Base-by-base conservation (phyloP, 53 echinoderm and acorn worm species). In the Holothuria scabra region DNA sequence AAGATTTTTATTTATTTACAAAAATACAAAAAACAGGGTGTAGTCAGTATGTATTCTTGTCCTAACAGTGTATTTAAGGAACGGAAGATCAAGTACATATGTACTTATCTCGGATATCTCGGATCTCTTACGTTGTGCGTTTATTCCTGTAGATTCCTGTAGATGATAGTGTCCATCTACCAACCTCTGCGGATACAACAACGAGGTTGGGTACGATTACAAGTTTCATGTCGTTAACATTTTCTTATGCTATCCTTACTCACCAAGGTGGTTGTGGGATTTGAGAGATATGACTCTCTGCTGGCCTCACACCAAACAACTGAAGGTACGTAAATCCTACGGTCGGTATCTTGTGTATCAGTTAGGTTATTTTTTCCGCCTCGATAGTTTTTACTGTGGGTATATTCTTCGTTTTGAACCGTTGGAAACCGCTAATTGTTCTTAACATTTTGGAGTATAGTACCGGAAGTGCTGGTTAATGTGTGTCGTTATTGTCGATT, bases 41-140 rank as follows among this genome's bases (percentile, higher is more conserved):
- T n/a, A n/a, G n/a, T n/a, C n/a, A n/a, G n/a, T n/a, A n/a, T n/a
- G n/a, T n/a, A 29, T 72, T 25, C 48, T 72, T 22, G 74, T 72
- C 8, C 14, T 72, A 21, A 29, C 22, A 46, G 18, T 72, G 5
- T 71, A 72, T 46, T 25, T 72, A 12, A 20, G 35, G 7, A 72
- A 34, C 22, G 74, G 20, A 5, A 35, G 21, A 8, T 72, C 74
- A 20, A 44, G 74, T 6, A 72, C 74, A 8, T 72, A 41, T 21
- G 74, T 72, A 5, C 41, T 72, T 21, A 72, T 72, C 21, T 44
- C 44, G 74, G 74, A 44, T 33, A 24, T 72, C 5, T 38, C 74
- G 18, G 74, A 72, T 25, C 74, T 72, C 21, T n/a, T 72, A 20
- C 35, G 35, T 20, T 72, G 74, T 46, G 41, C 6, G 5, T 12